Evolutionary conservation across 2,888 invertebrate species (phyloP).

Genomic region (Leptodirus hochenwartii): DNA sequence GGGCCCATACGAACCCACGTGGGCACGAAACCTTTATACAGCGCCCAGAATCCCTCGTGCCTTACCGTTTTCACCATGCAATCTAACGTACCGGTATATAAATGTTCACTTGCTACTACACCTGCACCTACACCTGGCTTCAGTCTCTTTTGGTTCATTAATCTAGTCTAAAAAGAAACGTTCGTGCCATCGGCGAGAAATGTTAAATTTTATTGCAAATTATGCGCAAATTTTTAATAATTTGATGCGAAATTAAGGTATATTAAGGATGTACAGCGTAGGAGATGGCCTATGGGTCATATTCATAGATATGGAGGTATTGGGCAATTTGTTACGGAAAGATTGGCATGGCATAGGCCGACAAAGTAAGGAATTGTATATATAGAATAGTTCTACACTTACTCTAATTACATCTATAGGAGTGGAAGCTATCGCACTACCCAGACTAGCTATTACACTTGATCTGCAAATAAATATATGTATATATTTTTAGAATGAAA

Average conservation of each 20-base stretch:
- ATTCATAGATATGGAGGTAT: no score
- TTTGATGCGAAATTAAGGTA: no score
- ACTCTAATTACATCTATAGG: slow-evolving; percentile 89
- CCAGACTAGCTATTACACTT: slow-evolving; percentile 79
- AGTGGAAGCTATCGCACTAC: slow-evolving; percentile 84
- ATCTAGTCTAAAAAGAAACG: slow-evolving; percentile 50
- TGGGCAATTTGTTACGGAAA: slow-evolving; percentile 5
- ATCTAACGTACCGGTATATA: slow-evolving; percentile 71
- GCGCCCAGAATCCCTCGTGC: slow-evolving; percentile 68
- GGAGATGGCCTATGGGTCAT: no score
- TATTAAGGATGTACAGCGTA: no score
- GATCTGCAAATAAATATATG: slow-evolving; percentile 39
- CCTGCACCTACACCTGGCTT: slow-evolving; percentile 30
- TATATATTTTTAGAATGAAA: no score
- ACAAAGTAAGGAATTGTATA: neutral
- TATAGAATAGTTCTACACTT: slow-evolving; percentile 19
- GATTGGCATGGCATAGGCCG: neutral
- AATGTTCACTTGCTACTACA: slow-evolving; percentile 25
- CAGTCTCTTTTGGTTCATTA: slow-evolving; percentile 76
- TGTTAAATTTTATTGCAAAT: no score
- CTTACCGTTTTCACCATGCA: slow-evolving; percentile 52
- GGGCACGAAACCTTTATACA: slow-evolving; percentile 93
- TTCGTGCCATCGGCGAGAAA: no score
- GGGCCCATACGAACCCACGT: slow-evolving; percentile 91
- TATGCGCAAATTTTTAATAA: slow-evolving; percentile 9